Evolutionary conservation across 2,113 vertebrate species (phyloP).

Genomic region (Percina caprodes): DNA sequence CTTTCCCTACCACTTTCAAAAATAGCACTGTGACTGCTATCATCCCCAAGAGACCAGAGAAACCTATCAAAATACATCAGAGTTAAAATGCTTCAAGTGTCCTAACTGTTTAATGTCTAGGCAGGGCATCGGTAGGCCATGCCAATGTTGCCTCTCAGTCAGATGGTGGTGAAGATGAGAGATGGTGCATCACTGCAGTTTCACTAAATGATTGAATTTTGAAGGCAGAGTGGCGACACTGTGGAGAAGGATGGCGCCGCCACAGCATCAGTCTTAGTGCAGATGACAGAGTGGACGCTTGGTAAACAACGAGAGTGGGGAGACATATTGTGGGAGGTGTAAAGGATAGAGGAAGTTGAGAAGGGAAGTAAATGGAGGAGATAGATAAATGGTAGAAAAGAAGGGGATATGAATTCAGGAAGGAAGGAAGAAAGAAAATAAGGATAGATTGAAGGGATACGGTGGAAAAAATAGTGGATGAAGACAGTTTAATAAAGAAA

Average conservation of each 20-base stretch:
- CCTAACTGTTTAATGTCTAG: slow-evolving; percentile 69
- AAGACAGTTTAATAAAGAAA: slow-evolving; percentile 7
- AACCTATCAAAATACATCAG: slow-evolving; percentile 69
- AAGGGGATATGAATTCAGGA: slow-evolving; percentile 18
- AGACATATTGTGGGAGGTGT: slow-evolving; percentile 3
- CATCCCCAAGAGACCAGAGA: slow-evolving; percentile 58
- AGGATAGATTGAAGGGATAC: neutral
- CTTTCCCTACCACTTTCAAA: slow-evolving; percentile 14
- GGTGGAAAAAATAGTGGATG: neutral
- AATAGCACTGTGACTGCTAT: slow-evolving; percentile 52
- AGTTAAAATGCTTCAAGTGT: slow-evolving; percentile 73
- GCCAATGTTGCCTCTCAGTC: slow-evolving; percentile 55
- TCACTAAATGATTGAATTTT: slow-evolving; percentile 79
- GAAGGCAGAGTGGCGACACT: slow-evolving; percentile 69
- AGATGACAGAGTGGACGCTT: slow-evolving; percentile 56
- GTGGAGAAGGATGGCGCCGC: slow-evolving; percentile 64
- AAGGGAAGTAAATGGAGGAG: neutral
- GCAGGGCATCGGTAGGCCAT: slow-evolving; percentile 45
- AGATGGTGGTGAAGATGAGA: slow-evolving; percentile 55
- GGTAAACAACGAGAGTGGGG: slow-evolving; percentile 54
- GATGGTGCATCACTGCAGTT: slow-evolving; percentile 60
- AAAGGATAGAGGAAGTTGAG: slow-evolving; percentile 8
- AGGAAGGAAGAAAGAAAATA: neutral
- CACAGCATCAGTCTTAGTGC: slow-evolving; percentile 65
- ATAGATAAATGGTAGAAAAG: slow-evolving; percentile 19